Evolutionary conservation across 2,888 invertebrate species (phyloP).

Genomic region (Tridacna crocea): DNA sequence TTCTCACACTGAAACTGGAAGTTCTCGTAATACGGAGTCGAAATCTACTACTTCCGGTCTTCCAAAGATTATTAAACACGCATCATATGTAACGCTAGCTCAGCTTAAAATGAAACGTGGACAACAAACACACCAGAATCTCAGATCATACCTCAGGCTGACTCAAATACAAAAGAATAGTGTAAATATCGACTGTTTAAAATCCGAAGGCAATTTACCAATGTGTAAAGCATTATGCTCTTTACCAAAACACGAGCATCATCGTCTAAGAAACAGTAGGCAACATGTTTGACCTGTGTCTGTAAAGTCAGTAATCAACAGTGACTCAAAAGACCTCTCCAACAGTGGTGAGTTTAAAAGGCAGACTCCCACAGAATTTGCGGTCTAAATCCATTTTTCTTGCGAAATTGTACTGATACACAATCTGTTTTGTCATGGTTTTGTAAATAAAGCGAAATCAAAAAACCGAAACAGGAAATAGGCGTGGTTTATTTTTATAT

Average conservation of each 20-base stretch:
- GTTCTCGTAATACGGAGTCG: neutral
- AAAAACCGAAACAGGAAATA: no score
- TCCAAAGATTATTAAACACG: neutral
- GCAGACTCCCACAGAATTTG: no score
- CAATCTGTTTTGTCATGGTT: no score
- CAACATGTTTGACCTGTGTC: no score
- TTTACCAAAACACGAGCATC: neutral
- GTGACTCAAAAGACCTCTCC: no score
- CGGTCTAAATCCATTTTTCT: no score
- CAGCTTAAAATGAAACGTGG: neutral
- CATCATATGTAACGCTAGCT: neutral
- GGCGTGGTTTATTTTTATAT: no score
- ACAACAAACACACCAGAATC: neutral
- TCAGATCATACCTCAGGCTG: neutral
- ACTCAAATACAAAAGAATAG: neutral
- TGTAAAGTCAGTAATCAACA: no score
- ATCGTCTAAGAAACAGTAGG: no score
- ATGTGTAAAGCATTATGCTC: neutral
- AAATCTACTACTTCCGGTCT: neutral
- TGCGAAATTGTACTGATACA: no score
- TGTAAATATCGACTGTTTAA: neutral
- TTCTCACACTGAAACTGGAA: neutral
- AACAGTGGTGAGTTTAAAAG: no score
- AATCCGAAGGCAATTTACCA: neutral
- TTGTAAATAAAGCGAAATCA: no score